phyloP scores from a whole-genome alignment of 2,888 invertebrate genomes.

The Scaptomyza polygonia region DNA sequence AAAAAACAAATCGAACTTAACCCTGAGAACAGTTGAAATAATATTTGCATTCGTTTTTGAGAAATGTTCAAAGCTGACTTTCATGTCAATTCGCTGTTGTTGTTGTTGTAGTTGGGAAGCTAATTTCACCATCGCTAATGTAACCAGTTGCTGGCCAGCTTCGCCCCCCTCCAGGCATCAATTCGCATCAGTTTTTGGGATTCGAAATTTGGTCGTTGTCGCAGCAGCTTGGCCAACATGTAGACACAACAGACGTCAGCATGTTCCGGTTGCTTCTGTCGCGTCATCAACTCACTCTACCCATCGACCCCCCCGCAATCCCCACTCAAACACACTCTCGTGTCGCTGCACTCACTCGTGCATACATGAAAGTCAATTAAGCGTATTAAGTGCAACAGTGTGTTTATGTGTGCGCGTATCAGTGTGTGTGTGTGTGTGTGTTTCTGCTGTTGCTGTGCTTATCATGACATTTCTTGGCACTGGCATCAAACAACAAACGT shows the following conservation, averaged over 20 bases:
- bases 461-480: constrained; percentile 72
- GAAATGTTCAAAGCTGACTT: not conserved
- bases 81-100: not conserved
- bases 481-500: constrained; percentile 67
- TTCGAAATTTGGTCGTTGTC: constrained; percentile 12
- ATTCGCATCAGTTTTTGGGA: constrained; percentile 52
- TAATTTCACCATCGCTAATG: constrained; percentile 53
- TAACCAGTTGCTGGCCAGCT: constrained; percentile 41
- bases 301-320: not conserved
- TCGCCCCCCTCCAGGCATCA: constrained; percentile 28
- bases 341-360: constrained; percentile 76
- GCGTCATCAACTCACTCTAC: constrained; percentile 12
- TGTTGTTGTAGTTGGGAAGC: constrained; percentile 11
- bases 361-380: constrained; percentile 82
- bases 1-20: no score
- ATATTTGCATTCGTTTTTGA: not conserved
- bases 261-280: constrained; percentile 33
- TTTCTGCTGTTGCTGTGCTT: constrained; percentile 50
- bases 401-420: constrained; percentile 25
- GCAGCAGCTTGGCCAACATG: constrained; percentile 69
- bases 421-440: constrained; percentile 21
- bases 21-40: not conserved
- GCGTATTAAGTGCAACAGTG: constrained; percentile 80
- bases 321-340: constrained; percentile 40
- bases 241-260: constrained; percentile 48